phyloP scores from a whole-genome alignment of 2,113 vertebrate genomes.

The Burhinus oedicnemus region DNA sequence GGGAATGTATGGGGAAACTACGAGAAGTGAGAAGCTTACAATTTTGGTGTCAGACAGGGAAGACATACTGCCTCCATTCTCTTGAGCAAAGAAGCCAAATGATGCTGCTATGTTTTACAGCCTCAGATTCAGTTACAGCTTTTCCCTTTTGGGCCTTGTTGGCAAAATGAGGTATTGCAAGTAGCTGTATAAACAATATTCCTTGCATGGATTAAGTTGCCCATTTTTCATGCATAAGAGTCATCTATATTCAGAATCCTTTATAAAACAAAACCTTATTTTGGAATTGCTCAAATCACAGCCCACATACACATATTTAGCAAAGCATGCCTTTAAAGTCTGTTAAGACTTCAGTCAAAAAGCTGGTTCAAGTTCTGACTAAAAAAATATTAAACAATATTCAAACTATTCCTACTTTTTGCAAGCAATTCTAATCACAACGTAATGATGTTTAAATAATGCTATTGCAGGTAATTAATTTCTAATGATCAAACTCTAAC shows the following conservation, averaged over 20 bases:
- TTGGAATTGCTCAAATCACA: not conserved
- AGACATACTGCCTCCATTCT: not conserved
- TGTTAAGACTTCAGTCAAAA: not conserved
- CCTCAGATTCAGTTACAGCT: not conserved
- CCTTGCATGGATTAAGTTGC: not conserved
- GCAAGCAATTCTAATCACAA: not conserved
- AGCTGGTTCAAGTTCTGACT: not conserved
- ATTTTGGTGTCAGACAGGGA: not conserved
- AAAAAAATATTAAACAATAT: not conserved
- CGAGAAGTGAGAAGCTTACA: not conserved
- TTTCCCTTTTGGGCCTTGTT: not conserved
- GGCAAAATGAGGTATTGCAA: not conserved
- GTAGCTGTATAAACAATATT: not conserved
- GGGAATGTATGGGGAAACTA: not conserved
- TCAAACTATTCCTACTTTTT: not conserved
- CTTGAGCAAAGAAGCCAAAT: not conserved
- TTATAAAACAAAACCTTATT: not conserved
- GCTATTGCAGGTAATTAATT: not conserved
- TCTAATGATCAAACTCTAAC: not conserved
- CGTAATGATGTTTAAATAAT: not conserved
- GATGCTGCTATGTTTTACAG: not conserved
- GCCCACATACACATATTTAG: not conserved
- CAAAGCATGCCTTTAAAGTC: not conserved
- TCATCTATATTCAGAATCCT: not conserved
- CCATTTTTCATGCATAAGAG: not conserved